phyloP scores from a whole-genome alignment of 1,140 invertebrate genomes.

The Eupeodes corollae region DNA sequence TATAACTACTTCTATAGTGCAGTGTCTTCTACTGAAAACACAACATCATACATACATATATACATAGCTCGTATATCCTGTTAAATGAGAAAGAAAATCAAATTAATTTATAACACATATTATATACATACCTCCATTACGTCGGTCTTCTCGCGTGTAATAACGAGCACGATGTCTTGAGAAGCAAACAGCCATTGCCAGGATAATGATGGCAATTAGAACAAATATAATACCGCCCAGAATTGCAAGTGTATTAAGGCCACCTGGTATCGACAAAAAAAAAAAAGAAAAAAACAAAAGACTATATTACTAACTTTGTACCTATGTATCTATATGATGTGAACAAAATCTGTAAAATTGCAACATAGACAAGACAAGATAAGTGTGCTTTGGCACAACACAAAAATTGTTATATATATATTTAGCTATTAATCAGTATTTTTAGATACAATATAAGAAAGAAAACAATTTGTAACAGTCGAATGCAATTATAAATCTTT shows the following conservation, averaged over 20 bases:
- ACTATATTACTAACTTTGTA: no score
- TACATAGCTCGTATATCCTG: no score
- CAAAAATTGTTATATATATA: no score
- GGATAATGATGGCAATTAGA: slow-evolving; percentile 31
- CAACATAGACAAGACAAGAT: no score
- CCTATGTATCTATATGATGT: no score
- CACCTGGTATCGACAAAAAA: slow-evolving; percentile 15
- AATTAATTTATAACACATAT: neutral
- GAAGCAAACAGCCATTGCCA: slow-evolving; percentile 42
- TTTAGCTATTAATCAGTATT: neutral
- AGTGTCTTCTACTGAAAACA: no score
- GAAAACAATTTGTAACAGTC: neutral
- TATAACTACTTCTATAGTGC: no score
- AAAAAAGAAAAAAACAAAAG: neutral
- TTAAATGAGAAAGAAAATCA: no score
- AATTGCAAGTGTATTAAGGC: slow-evolving; percentile 35
- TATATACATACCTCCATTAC: slow-evolving; percentile 17
- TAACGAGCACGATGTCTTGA: slow-evolving; percentile 52
- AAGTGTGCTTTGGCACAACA: no score
- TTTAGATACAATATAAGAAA: neutral
- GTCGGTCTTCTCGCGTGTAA: slow-evolving; percentile 55
- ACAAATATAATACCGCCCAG: slow-evolving; percentile 36
- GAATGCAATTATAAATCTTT: no score
- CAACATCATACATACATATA: no score
- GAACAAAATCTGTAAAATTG: no score